These are phyloP conservation scores for Rhopilema esculentum DNA, from an alignment of 30 jellyfish, hydroid and myxozoan species.

Conservation along the genomic window DNA sequence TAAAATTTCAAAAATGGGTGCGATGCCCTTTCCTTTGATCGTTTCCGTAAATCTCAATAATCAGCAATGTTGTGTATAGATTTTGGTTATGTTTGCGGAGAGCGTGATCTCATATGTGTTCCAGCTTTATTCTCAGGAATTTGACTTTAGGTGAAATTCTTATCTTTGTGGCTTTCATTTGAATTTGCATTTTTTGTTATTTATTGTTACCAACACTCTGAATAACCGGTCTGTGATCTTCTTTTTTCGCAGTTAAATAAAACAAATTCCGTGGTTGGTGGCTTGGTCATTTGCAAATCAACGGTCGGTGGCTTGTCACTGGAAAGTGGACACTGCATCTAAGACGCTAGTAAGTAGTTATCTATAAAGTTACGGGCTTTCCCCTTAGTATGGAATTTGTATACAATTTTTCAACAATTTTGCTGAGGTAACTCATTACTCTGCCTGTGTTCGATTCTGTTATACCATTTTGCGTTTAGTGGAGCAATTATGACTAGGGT, in stretches of 20 bases:
- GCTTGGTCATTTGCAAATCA: not conserved
- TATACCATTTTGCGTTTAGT: too few species aligned
- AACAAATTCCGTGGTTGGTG: not conserved
- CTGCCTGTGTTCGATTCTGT: too few species aligned
- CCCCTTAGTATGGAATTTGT: too few species aligned
- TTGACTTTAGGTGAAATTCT: constrained; percentile 15
- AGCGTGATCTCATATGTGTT: not conserved
- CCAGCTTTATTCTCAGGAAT: not conserved
- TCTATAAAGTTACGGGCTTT: not conserved
- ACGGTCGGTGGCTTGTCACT: not conserved
- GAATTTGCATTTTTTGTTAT: not conserved
- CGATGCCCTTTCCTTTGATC: not conserved
- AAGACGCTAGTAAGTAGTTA: not conserved
- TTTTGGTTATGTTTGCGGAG: not conserved
- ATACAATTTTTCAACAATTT: too few species aligned
- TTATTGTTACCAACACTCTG: not conserved
- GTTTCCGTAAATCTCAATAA: not conserved
- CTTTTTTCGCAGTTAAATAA: too few species aligned
- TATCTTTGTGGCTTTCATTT: constrained; percentile 11
- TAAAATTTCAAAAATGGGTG: not conserved
- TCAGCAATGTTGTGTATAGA: not conserved
- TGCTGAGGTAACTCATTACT: too few species aligned
- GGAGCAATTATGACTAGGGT: too few species aligned
- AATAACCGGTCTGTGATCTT: not conserved
- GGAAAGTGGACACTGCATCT: not conserved